Percentiles rank a stretch among this genome's conserved stretches.
phyloP scores from a whole-genome alignment of 2,113 vertebrate species.

The Ahaetulla prasina region DNA sequence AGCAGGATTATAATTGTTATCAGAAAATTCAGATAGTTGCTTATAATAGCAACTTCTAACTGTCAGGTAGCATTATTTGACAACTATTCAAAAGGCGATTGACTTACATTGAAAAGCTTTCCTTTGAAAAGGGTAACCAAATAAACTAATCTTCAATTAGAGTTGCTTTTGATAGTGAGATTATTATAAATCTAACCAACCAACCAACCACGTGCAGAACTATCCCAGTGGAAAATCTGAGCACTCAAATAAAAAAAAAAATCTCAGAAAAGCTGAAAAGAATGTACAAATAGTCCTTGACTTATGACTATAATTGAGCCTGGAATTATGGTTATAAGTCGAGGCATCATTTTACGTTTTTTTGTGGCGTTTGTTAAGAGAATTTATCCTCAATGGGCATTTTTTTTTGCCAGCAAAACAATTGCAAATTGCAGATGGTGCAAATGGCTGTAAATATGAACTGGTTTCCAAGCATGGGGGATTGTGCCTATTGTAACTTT shows the following conservation, averaged over 20 bases:
- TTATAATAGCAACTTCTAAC: not conserved
- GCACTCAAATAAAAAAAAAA: not conserved
- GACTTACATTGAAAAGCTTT: slow-evolving; percentile 36
- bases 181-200: not conserved
- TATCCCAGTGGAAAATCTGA: not conserved
- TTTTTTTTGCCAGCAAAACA: not conserved
- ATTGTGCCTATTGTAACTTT: not conserved
- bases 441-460: not conserved
- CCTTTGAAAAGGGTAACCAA: slow-evolving; percentile 36
- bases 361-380: not conserved
- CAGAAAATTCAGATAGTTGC: too few species aligned
- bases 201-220: not conserved
- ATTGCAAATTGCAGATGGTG: not conserved
- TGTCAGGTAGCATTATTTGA: slow-evolving; percentile 1
- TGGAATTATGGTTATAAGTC: not conserved
- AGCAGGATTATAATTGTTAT: too few species aligned
- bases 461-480: not conserved
- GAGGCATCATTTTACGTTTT: not conserved
- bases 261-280: not conserved
- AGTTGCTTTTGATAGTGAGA: not conserved
- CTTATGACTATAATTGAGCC: not conserved
- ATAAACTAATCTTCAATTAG: slow-evolving; percentile 25
- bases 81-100: not conserved
- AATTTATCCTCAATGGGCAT: not conserved
- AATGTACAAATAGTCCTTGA: not conserved